Conservation (phyloP, 2,888 invertebrate species). For the Dusona sp. region DNA sequence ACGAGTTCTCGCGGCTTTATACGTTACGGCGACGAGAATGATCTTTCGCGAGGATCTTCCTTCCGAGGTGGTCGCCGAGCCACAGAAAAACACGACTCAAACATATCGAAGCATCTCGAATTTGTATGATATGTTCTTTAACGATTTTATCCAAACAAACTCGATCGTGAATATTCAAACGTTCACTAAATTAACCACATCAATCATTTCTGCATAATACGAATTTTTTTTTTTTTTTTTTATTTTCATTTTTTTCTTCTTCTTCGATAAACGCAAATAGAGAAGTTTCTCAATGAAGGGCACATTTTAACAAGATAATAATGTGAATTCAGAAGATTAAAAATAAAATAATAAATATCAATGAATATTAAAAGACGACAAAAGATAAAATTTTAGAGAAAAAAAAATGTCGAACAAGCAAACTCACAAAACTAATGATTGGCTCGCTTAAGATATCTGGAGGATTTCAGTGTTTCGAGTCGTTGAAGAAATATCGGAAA, state of each 20-base stretch:
- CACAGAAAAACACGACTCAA: not conserved
- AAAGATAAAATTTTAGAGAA: not conserved
- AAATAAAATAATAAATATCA: not conserved
- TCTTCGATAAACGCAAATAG: not conserved
- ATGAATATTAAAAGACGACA: not conserved
- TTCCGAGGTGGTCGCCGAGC: constrained; percentile 11
- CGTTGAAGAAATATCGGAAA: not conserved
- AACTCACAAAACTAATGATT: constrained; percentile 14
- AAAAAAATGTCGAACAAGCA: not conserved
- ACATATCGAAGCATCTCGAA: not conserved
- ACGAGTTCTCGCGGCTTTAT: constrained; percentile 38
- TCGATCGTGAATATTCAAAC: not conserved
- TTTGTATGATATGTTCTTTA: not conserved
- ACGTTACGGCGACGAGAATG: constrained; percentile 41
- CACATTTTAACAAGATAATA: not conserved
- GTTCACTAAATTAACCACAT: not conserved
- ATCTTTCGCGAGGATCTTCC: constrained; percentile 49
- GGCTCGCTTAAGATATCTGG: not conserved
- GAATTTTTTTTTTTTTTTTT: not conserved
- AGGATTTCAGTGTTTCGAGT: not conserved
- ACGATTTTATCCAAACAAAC: constrained; percentile 4
- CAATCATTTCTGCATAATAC: not conserved
- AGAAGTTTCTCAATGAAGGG: not conserved
- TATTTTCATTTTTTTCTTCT: not conserved
- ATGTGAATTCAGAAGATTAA: not conserved